Conservation (phyloP, 2,888 invertebrate species). For the Kuschelorhynchus macadamiae region DNA sequence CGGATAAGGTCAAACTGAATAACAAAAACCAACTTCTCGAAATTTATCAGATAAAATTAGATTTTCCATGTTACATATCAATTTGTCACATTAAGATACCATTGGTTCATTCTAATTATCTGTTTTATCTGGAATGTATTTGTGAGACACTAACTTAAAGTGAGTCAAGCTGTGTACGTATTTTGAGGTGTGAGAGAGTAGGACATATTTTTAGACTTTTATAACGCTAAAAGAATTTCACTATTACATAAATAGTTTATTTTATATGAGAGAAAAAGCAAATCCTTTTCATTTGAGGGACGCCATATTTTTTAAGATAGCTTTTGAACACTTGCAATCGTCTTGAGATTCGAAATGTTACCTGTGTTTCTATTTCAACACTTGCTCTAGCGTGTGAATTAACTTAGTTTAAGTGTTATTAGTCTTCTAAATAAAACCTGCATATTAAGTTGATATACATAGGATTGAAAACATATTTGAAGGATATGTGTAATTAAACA, state of each 20-base stretch:
- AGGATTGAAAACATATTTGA: no score
- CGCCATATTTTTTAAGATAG: slow-evolving; percentile 46
- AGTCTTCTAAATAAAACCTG: no score
- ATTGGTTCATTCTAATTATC: slow-evolving; percentile 5
- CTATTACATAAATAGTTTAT: slow-evolving; percentile 24
- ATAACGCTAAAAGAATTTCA: slow-evolving; percentile 29
- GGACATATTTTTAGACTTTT: slow-evolving; percentile 44
- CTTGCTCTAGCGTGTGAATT: no score
- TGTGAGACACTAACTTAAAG: slow-evolving; percentile 42
- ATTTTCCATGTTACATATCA: no score
- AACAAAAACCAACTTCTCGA: no score
- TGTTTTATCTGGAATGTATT: slow-evolving; percentile 22
- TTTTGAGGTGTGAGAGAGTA: slow-evolving; percentile 43
- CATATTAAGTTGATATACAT: no score
- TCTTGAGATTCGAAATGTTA: no score
- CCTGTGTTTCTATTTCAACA: slow-evolving; percentile 2
- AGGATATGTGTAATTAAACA: no score
- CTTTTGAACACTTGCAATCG: no score
- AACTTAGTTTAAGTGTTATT: no score
- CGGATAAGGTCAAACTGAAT: no score
- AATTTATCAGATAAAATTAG: no score
- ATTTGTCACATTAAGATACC: neutral
- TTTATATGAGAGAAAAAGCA: slow-evolving; percentile 44
- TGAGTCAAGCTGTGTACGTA: slow-evolving; percentile 47
- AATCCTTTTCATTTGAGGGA: slow-evolving; percentile 23